Evolutionary conservation across 2,797 vertebrate species (phyloP), one percentile per base, ranked within the genome.

Genomic region (Carapus acus): DNA sequence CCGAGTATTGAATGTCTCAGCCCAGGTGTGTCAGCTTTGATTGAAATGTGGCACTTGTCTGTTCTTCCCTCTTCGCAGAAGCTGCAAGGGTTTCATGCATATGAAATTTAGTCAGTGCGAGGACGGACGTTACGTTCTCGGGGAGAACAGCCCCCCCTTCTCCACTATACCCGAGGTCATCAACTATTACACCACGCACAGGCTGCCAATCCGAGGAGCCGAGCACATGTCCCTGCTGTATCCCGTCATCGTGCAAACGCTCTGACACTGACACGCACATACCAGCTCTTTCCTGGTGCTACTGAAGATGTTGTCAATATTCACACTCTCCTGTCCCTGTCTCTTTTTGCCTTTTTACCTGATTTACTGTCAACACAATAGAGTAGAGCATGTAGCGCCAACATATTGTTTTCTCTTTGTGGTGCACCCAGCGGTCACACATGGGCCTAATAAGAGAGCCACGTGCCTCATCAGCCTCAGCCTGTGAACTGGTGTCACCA

Each of bases 1-100:
- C 24, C 24, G 9, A 27, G 24, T 9, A 27, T 4, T 5, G 4
- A 27, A 27, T 5, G 5, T 27, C 24, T 5, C 24, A 27, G 24
- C 9, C 24, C 24, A 27, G 24, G 4, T 27, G 24, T 27, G 24
- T 27, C 24, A 5, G 24, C 9, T 4, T 27, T 27, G 24, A 4
- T 27, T 27, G 5, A 27, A 27, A 5, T 9, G 9, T 5, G 9
- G 24, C 8, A 3, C 14, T 13, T 33, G 31, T 33, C 14, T 33
- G 8, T 33, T 13, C 31, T 33, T 33, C 12, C 8, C 7, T 36
- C n/a, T 20, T 58, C 17, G 17, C 65, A 94, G 92, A 85, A 93
- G 92, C 79, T 93, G 88, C 66, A 91, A 93, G 15, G 92, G 92
- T 24, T 94, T 92, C 61, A 91, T 93, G 87, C 92, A 94, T 27